phyloP scores from a whole-genome alignment of 2,113 vertebrate species.

The Paracanthobrama guichenoti region DNA sequence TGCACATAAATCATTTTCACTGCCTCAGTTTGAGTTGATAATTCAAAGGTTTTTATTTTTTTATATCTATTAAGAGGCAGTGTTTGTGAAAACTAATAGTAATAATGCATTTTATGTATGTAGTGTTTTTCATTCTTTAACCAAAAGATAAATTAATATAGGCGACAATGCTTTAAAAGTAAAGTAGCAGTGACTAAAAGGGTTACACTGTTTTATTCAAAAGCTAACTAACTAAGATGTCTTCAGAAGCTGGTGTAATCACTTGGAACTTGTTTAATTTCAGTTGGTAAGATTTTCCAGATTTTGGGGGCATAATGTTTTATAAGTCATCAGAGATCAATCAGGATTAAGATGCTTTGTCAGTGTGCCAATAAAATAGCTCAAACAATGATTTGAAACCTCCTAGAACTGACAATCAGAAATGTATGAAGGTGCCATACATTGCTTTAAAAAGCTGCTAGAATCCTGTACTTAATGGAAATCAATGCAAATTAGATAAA shows the following conservation, averaged over 20 bases:
- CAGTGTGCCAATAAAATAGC: background rate
- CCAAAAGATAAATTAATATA: background rate
- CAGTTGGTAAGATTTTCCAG: background rate
- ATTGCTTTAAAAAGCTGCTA: background rate
- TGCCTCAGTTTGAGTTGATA: background rate
- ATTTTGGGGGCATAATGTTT: background rate
- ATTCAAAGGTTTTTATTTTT: background rate
- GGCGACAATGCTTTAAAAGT: no score
- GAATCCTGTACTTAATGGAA: background rate
- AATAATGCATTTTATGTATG: background rate
- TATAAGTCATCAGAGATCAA: no score
- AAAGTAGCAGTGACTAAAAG: no score
- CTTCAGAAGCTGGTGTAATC: background rate
- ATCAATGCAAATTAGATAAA: background rate
- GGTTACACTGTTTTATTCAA: no score
- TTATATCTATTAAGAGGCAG: background rate
- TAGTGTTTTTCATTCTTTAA: background rate
- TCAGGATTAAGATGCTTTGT: background rate
- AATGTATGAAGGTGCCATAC: background rate
- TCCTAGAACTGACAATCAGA: background rate
- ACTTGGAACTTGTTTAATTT: background rate
- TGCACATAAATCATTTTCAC: slow-evolving; percentile 22
- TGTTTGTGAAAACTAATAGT: background rate
- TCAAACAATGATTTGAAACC: background rate
- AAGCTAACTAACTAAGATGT: background rate